A percentile compares a stretch with the other conserved stretches of the same genome.
Evolutionary conservation across 35 echinoderm and acorn worm species (phyloP).

Genomic region (Nesometra sesokonis): DNA sequence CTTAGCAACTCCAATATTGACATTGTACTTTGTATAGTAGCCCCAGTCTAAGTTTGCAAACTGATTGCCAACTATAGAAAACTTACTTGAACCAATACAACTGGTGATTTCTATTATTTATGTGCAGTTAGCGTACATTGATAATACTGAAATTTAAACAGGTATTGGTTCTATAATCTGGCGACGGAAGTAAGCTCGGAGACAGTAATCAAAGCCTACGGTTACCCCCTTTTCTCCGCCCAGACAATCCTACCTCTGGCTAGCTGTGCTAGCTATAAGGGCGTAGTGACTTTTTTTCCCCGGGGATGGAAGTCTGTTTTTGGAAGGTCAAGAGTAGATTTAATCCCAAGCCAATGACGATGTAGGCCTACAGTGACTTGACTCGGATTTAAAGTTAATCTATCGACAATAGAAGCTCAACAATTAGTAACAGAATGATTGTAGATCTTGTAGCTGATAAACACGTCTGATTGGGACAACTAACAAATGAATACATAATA

Average conservation of each 20-base stretch:
- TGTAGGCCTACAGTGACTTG: not conserved
- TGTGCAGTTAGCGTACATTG: not conserved
- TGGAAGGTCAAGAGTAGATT: not conserved
- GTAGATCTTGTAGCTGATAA: not conserved
- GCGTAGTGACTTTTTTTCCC: not conserved
- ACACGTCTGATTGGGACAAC: not conserved
- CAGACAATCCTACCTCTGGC: not conserved
- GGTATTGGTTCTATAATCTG: not conserved
- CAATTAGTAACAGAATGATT: not conserved
- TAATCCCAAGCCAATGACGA: not conserved
- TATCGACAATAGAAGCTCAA: not conserved
- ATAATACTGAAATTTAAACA: not conserved
- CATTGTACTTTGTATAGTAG: not conserved
- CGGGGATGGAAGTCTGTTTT: not conserved
- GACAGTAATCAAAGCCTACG: not conserved
- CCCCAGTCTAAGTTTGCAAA: not conserved
- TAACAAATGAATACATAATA: not conserved
- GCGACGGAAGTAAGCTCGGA: not conserved
- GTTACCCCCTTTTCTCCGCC: not conserved
- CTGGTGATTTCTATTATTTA: not conserved
- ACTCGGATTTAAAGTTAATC: not conserved
- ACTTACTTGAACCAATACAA: not conserved
- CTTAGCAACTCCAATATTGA: not conserved
- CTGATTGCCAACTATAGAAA: not conserved
- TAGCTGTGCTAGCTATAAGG: not conserved